Evolutionary conservation across 2,797 vertebrate genomes (phyloP).

Genomic region (Selene dorsalis): DNA sequence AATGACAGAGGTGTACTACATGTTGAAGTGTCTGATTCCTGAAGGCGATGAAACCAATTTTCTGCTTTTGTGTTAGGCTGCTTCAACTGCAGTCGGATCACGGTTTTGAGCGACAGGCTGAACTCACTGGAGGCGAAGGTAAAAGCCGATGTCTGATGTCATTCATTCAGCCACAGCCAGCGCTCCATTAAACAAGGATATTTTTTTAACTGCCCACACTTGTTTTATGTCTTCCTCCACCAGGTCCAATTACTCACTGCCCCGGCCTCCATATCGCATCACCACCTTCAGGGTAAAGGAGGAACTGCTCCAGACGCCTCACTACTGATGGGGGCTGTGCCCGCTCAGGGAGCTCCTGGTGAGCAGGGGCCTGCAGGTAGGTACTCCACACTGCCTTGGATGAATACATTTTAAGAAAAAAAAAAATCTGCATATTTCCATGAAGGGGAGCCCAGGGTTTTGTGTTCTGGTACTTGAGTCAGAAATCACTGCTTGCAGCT

Average conservation of each 20-base stretch:
- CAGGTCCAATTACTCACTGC: conserved; percentile 87
- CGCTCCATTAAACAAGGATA: not conserved
- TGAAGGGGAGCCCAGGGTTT: conserved; percentile 21
- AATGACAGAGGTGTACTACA: not conserved
- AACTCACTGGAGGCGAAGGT: conserved; percentile 91
- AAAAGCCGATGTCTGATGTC: not conserved
- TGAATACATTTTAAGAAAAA: not conserved
- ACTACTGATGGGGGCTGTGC: conserved; percentile 83
- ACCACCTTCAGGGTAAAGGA: conserved; percentile 65
- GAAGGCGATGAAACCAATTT: not conserved
- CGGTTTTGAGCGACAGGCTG: conserved; percentile 86
- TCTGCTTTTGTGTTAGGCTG: conserved; percentile 83
- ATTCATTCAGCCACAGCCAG: not conserved
- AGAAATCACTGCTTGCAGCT: conserved; percentile 49
- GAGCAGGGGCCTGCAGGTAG: conserved; percentile 84
- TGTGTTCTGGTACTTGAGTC: conserved; percentile 51
- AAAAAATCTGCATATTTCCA: conserved; percentile 16
- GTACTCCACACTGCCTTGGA: conserved; percentile 13
- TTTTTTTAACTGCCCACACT: conserved; percentile 10
- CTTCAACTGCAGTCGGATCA: conserved; percentile 91
- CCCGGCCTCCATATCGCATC: conserved; percentile 68
- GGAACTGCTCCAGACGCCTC: conserved; percentile 64
- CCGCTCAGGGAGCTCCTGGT: conserved; percentile 86
- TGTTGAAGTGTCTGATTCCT: conserved; percentile 5
- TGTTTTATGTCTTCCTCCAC: conserved; percentile 32